Base-by-base conservation (phyloP, 1,140 invertebrate species). In the Pogonomyrmex barbatus region DNA sequence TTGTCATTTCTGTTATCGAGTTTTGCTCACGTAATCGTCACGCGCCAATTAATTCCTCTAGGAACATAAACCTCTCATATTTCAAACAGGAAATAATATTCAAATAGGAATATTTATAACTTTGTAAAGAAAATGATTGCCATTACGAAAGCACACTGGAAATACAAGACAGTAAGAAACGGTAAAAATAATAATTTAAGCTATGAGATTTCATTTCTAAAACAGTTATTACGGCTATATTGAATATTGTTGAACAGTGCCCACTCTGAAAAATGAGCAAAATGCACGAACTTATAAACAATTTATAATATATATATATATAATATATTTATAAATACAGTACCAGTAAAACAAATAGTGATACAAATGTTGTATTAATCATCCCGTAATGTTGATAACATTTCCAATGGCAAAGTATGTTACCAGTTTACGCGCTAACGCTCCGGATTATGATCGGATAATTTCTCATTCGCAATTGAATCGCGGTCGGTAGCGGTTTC, bases 401-500 rank as follows among this genome's bases (percentile, higher is more conserved):
- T 42, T 71, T 9, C 33, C n/a, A 14, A 47, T 70, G n/a, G 36
- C 62, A 68, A 68, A 67, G 12, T n/a, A 68, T n/a, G 12, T 81
- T 33, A 63, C 14, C 14, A 8, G 56, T 60, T 65, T 39, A 24
- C 73, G 39, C 47, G 4, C 36, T 71, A 71, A 71, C 56, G 30
- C 65, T 52, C 45, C n/a, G 62, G 39, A 12, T 71, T 71, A 36
- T 58, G 39, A 39, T 12, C 17, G 39, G 52, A 71, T 82, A 71
- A 82, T 71, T 71, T 82, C 78, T 82, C 78, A 58, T n/a, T n/a
- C 78, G 24, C 78, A 24, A 82, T 81, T 56, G 39, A 56, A 82
- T 82, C 33, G 65, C 39, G 67, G 65, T 58, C 39, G 52, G 17
- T 52, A 30, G 9, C 45, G 36, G 67, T 70, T 65, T 1, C 65